Percentiles rank a stretch among this genome's conserved stretches.
phyloP scores from a whole-genome alignment of 2,888 invertebrate species.

The Mamestra brassicae region DNA sequence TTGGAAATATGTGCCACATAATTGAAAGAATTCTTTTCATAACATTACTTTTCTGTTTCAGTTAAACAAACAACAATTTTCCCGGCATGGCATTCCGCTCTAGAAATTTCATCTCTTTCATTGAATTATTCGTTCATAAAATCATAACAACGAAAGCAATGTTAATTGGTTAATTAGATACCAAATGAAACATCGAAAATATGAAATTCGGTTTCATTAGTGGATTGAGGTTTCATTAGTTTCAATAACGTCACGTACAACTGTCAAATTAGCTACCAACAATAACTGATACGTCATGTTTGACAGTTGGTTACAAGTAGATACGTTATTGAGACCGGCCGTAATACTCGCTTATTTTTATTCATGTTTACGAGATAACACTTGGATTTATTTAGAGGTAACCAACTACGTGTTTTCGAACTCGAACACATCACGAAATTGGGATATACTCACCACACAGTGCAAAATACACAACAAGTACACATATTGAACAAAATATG shows the following conservation, averaged over 20 bases:
- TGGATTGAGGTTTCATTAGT: background rate
- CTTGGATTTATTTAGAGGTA: too few relatives aligned
- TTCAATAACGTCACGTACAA: background rate
- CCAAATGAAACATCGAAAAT: background rate
- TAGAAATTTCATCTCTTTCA: background rate
- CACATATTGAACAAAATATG: too few relatives aligned
- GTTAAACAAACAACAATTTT: background rate
- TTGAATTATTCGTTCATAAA: background rate
- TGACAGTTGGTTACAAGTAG: too few relatives aligned
- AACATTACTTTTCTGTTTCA: background rate
- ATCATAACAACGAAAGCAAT: background rate
- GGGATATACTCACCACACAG: too few relatives aligned
- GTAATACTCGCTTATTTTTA: background rate
- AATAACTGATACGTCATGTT: too few relatives aligned
- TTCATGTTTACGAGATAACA: background rate
- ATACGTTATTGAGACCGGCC: too few relatives aligned
- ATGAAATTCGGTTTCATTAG: background rate
- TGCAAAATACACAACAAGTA: too few relatives aligned
- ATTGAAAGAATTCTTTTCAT: background rate
- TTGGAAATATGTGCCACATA: background rate
- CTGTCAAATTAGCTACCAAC: too few relatives aligned
- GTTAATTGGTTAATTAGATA: slow-evolving; percentile 1
- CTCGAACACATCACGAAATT: too few relatives aligned
- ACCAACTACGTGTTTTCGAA: too few relatives aligned
- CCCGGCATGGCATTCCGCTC: background rate